Conservation (phyloP, 2,797 vertebrate species). For the Glossophaga mutica region DNA sequence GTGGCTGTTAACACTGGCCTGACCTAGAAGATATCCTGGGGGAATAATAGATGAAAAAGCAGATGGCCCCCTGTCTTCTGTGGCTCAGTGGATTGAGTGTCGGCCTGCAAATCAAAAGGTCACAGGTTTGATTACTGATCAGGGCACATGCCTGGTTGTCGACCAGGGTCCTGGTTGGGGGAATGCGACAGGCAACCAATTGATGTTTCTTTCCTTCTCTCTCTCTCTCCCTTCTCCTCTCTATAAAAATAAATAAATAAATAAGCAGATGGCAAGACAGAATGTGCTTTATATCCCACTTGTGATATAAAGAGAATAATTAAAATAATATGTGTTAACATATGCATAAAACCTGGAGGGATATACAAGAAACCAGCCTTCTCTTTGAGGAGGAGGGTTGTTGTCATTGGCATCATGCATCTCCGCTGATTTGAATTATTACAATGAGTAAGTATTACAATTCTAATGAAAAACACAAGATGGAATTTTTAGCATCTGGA, state of each 20-base stretch:
- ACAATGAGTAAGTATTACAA: background rate
- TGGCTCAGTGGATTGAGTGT: too few species aligned
- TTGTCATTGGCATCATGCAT: background rate
- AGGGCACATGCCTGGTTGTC: too few species aligned
- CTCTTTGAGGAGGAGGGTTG: background rate
- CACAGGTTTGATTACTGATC: too few species aligned
- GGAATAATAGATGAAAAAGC: background rate
- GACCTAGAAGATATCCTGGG: background rate
- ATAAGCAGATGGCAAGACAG: background rate
- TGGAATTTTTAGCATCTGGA: background rate
- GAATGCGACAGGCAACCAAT: too few species aligned
- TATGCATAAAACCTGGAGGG: background rate
- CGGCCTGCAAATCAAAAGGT: too few species aligned
- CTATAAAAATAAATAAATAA: too few species aligned
- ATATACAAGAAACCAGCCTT: background rate
- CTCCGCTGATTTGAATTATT: background rate
- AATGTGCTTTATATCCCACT: background rate
- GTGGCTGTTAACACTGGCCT: fast-evolving
- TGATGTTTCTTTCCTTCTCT: too few species aligned
- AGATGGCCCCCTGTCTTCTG: background rate
- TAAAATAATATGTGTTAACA: background rate
- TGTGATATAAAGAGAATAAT: background rate
- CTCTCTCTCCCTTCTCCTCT: too few species aligned
- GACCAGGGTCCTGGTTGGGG: too few species aligned
- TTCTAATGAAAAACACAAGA: background rate